phyloP scores from a whole-genome alignment of 2,888 invertebrate species.

The Quadroppia sp. region DNA sequence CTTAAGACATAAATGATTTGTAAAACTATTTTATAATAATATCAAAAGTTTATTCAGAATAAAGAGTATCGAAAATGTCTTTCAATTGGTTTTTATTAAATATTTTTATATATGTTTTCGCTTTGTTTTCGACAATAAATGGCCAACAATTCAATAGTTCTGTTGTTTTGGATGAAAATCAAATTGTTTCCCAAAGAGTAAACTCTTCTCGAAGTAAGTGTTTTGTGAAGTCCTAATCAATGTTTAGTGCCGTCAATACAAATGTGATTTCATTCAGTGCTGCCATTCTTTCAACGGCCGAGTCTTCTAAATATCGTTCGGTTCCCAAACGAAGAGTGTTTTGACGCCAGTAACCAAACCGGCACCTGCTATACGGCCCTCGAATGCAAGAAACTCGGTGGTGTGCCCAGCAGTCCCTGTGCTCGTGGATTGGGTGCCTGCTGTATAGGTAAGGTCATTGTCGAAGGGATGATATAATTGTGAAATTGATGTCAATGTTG shows the following conservation, averaged over 20 bases:
- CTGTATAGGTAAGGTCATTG: slow-evolving; percentile 44
- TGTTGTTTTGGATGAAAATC: background rate
- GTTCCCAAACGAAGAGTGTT: slow-evolving; percentile 45
- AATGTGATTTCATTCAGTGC: background rate
- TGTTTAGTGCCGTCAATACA: background rate
- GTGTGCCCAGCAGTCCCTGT: slow-evolving; percentile 42
- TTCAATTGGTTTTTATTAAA: background rate
- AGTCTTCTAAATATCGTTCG: slow-evolving; percentile 43
- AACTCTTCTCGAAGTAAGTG: slow-evolving; percentile 25
- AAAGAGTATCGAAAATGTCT: background rate
- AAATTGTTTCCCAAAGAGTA: background rate
- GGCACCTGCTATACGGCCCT: slow-evolving; percentile 45
- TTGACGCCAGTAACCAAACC: slow-evolving; percentile 44
- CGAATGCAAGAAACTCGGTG: slow-evolving; percentile 45
- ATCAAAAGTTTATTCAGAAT: background rate
- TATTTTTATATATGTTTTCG: background rate
- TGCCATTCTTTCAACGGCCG: slow-evolving; percentile 42
- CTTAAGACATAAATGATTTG: slow-evolving; percentile 33
- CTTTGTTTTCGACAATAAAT: background rate
- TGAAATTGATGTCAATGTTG: background rate
- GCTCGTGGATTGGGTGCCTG: slow-evolving; percentile 44
- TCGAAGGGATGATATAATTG: background rate
- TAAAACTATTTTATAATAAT: slow-evolving; percentile 9
- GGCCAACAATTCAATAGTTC: slow-evolving; percentile 14
- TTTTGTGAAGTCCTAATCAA: background rate